Evolutionary conservation across 2,888 invertebrate species (phyloP), one percentile per base, ranked within the genome.

Genomic region (Nebria brevicollis): DNA sequence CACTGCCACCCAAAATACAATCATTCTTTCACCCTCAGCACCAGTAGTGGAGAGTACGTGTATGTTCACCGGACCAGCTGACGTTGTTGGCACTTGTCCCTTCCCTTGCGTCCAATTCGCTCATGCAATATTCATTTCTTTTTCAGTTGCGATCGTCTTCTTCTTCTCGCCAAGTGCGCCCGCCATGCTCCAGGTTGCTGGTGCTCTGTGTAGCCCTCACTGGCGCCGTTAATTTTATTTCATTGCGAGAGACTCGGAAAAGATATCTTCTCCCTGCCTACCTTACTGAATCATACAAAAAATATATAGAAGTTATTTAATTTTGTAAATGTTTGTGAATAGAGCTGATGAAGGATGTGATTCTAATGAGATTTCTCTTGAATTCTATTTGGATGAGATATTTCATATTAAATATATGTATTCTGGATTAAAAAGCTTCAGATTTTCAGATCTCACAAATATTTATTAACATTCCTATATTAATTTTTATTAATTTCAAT

Each of bases 61-160:
- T 42, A 13, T 25, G 54, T 13, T 26, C n/a, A 43, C 34, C 20
- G 74, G 74, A 7, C 11, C 20, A 25, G 15, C 75, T 26, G 20
- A 54, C 20, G 72, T 43, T 34, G 65, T 34, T 72, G 15, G 70
- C 54, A 25, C 25, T 43, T n/a, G 43, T 25, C 26, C 20, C 68
- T 77, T 66, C 66, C 70, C 15, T 15, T 11, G 64, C 54, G 42
- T 64, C 77, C 43, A 15, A 72, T 13, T 54, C n/a, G 65, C 72
- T 77, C 77, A 77, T 77, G 77, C 70, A 77, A 77, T 77, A 77
- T 77, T 77, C 77, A 77, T 77, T 77, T 72, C 65, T 77, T 77
- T 64, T 13, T 70, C 77, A 72, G 64, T 77, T 77, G 54, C 64
- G 64, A 70, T 70, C 77, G 42, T 34, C 65, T 43, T 70, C 70